Conservation (phyloP, 2,797 vertebrate species). For the Tragelaphus oryx region DNA sequence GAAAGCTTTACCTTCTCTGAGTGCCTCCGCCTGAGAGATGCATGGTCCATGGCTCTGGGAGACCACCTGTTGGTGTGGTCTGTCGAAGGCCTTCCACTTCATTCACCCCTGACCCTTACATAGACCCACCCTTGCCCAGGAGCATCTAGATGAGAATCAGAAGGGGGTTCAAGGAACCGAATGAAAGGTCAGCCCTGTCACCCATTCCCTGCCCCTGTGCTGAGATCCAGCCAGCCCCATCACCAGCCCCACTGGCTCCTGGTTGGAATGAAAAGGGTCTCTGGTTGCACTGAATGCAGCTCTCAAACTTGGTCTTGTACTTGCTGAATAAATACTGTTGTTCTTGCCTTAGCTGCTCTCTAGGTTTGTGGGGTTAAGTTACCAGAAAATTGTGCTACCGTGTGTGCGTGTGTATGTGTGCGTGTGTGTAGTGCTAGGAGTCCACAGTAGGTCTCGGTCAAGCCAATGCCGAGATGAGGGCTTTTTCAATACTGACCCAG, state of each 20-base stretch:
- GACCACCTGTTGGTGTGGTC: not conserved
- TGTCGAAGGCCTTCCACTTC: not conserved
- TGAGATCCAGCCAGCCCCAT: not conserved
- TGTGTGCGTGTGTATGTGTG: constrained; percentile 41
- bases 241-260: not conserved
- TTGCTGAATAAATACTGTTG: constrained; percentile 77
- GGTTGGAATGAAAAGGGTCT: constrained; percentile 45
- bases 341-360: constrained; percentile 77
- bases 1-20: constrained; percentile 59
- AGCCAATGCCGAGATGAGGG: constrained; percentile 50
- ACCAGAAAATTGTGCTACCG: constrained; percentile 63
- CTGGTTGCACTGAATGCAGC: constrained; percentile 73
- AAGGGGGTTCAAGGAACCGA: constrained; percentile 34
- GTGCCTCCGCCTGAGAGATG: constrained; percentile 26
- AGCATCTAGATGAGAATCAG: constrained; percentile 53
- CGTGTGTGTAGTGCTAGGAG: constrained; percentile 66
- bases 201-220: not conserved
- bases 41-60: not conserved
- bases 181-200: not conserved
- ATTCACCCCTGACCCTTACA: not conserved
- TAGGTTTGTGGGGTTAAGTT: constrained; percentile 76
- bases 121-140: not conserved
- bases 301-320: constrained; percentile 74
- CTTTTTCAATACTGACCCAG: constrained; percentile 46
- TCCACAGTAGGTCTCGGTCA: constrained; percentile 57